Conservation (phyloP, 92 coral and sea anemone genomes). For the Actinostola sp. region DNA sequence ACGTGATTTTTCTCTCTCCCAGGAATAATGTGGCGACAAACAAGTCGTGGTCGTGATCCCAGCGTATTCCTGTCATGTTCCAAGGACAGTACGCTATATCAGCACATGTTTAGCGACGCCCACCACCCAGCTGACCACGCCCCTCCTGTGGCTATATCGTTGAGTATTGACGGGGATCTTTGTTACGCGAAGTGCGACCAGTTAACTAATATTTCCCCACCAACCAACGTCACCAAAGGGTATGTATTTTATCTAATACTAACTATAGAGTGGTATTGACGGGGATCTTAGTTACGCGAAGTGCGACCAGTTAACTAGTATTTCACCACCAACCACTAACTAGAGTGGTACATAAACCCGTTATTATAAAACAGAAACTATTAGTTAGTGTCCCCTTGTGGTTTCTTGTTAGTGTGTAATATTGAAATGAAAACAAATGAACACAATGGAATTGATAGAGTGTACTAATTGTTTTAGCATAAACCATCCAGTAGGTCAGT, state of each 20-base stretch:
- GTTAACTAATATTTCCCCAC: slow-evolving; percentile 46
- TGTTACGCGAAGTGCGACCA: slow-evolving; percentile 86
- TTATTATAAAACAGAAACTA: too few relatives aligned
- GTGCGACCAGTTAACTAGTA: slow-evolving; percentile 71
- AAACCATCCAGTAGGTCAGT: too few relatives aligned
- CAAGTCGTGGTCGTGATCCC: slow-evolving; percentile 82
- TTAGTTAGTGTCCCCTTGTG: too few relatives aligned
- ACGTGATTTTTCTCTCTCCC: background rate
- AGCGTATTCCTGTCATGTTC: slow-evolving; percentile 86
- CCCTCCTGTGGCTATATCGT: slow-evolving; percentile 85
- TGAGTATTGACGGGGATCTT: slow-evolving; percentile 86
- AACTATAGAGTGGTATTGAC: too few relatives aligned
- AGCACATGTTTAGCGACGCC: slow-evolving; percentile 88
- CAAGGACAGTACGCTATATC: slow-evolving; percentile 87
- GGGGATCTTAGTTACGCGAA: slow-evolving; percentile 92
- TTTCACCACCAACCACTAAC: slow-evolving; percentile 24
- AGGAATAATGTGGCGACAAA: slow-evolving; percentile 92
- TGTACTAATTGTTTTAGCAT: too few relatives aligned
- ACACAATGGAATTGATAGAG: too few relatives aligned
- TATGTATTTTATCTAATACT: too few relatives aligned
- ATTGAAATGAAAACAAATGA: too few relatives aligned
- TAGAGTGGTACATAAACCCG: too few relatives aligned
- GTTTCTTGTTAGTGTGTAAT: too few relatives aligned
- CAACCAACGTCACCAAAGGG: slow-evolving; percentile 4
- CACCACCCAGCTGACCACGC: slow-evolving; percentile 94